Evolutionary conservation across 1,140 invertebrate genomes (phyloP).

Genomic region (Drosophila truncata): DNA sequence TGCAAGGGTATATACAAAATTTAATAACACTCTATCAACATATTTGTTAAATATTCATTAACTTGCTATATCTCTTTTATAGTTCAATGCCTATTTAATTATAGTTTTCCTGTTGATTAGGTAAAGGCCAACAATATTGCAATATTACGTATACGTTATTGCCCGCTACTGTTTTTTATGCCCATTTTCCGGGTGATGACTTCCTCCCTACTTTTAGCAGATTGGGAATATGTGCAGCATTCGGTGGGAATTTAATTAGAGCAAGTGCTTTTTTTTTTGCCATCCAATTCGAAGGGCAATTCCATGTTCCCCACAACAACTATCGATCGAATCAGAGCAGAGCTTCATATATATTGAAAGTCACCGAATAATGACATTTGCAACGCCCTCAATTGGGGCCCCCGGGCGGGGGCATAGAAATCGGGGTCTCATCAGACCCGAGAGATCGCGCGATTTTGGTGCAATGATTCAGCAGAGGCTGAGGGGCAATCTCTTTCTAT

Average conservation of each 20-base stretch:
- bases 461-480: conserved; percentile 44
- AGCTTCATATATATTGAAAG: conserved; percentile 12
- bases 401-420: conserved; percentile 21
- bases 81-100: not conserved
- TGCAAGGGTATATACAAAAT: not conserved
- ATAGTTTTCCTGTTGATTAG: not conserved
- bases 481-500: conserved; percentile 25
- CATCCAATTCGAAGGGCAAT: not conserved
- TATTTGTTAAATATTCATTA: not conserved
- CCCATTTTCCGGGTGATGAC: conserved; percentile 20
- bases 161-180: conserved; percentile 7
- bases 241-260: conserved; percentile 16
- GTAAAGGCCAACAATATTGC: not conserved
- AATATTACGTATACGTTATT: not conserved
- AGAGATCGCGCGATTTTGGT: conserved; percentile 13
- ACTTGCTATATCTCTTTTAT: not conserved
- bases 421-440: conserved; percentile 29
- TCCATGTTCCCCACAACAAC: not conserved
- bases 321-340: not conserved
- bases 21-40: not conserved
- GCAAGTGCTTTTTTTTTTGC: conserved; percentile 20
- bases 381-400: conserved; percentile 42
- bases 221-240: conserved; percentile 11
- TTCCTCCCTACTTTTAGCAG: not conserved
- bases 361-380: conserved; percentile 37